Percentiles rank a stretch among this genome's conserved stretches.
phyloP scores from a whole-genome alignment of 2,888 invertebrate species.

The Atethmia centrago region DNA sequence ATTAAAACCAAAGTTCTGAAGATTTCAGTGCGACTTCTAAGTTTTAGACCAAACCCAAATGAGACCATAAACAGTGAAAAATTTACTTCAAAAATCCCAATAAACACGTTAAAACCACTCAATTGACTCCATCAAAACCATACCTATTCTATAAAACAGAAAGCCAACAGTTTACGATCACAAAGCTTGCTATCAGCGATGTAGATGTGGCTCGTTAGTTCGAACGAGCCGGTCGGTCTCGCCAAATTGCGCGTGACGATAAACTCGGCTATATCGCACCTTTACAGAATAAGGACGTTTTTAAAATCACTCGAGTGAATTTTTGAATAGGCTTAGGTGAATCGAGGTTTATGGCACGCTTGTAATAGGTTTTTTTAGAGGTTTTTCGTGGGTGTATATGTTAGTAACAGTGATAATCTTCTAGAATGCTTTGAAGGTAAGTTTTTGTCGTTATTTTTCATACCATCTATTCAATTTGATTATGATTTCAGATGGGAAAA shows the following conservation, averaged over 20 bases:
- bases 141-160: slow-evolving; percentile 50
- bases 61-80: neutral
- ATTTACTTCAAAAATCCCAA: neutral
- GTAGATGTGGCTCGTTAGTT: slow-evolving; percentile 68
- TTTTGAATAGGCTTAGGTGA: slow-evolving; percentile 68
- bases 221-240: slow-evolving; percentile 60
- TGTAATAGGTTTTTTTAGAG: slow-evolving; percentile 57
- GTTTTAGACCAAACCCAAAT: neutral
- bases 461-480: neutral
- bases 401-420: slow-evolving; percentile 13
- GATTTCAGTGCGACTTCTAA: neutral
- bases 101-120: slow-evolving; percentile 14
- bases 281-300: slow-evolving; percentile 73
- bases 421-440: neutral
- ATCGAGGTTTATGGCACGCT: slow-evolving; percentile 63
- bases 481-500: neutral
- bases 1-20: neutral
- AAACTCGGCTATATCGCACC: slow-evolving; percentile 68
- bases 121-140: slow-evolving; percentile 22
- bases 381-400: slow-evolving; percentile 67
- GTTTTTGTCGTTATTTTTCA: neutral
- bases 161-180: slow-evolving; percentile 63
- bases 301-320: slow-evolving; percentile 76
- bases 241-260: slow-evolving; percentile 80
- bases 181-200: slow-evolving; percentile 66